Conservation (phyloP, 2,113 vertebrate genomes). For the Globicephala melas region DNA sequence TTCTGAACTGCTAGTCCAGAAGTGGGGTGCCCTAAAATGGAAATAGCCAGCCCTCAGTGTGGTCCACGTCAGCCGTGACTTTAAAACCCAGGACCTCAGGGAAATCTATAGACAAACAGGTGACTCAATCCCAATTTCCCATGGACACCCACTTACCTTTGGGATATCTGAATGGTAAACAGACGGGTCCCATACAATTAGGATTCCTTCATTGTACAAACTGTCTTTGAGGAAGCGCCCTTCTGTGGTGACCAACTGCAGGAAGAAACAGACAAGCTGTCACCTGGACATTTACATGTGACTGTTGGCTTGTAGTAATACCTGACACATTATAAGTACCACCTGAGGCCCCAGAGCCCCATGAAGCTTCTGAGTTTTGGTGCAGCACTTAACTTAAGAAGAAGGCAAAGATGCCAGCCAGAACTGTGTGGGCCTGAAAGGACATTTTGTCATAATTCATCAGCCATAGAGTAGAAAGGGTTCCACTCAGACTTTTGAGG, state of each 20-base stretch:
- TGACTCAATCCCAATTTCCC: background rate
- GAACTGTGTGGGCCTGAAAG: background rate
- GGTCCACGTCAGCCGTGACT: background rate
- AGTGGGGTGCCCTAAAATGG: background rate
- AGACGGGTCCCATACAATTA: constrained; percentile 88
- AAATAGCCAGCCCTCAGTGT: background rate
- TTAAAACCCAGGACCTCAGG: background rate
- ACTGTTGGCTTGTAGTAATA: background rate
- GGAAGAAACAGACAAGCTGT: constrained; percentile 43
- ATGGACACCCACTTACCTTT: constrained; percentile 77
- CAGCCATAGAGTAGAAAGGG: background rate
- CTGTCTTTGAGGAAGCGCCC: constrained; percentile 78
- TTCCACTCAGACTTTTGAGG: background rate
- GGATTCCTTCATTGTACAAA: constrained; percentile 82
- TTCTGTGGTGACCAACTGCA: constrained; percentile 82
- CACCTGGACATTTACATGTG: background rate
- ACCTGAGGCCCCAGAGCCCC: background rate
- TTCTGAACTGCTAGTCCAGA: background rate
- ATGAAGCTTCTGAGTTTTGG: background rate
- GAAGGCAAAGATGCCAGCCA: background rate
- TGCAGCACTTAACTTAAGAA: background rate
- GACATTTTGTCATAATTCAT: background rate
- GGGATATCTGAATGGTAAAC: constrained; percentile 82
- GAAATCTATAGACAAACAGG: background rate
- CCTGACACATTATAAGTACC: background rate